phyloP scores from a whole-genome alignment of 2,113 vertebrate species.

The Dromaius novaehollandiae region DNA sequence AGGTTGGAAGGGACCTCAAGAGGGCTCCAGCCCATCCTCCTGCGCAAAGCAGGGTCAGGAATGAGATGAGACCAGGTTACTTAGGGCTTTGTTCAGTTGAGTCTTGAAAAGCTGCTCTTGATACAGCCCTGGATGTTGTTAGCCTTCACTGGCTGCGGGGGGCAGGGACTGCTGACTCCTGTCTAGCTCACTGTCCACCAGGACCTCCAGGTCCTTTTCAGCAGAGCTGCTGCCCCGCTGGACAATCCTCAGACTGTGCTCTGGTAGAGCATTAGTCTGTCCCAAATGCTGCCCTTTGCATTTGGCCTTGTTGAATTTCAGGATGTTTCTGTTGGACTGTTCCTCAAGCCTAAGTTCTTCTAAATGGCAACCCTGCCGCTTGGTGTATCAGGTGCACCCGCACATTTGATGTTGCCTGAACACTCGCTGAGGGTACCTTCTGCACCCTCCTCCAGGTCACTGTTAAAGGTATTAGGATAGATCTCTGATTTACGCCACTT shows the following conservation, averaged over 20 bases:
- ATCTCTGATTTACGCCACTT: background rate
- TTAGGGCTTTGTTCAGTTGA: background rate
- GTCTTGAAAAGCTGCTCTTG: background rate
- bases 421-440: background rate
- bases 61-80: background rate
- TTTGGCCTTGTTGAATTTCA: background rate
- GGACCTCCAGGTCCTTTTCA: background rate
- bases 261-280: too few species aligned
- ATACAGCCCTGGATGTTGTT: background rate
- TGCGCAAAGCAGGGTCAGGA: accelerated
- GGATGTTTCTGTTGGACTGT: background rate
- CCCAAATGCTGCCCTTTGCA: too few species aligned
- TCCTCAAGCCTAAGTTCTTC: background rate
- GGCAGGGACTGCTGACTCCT: background rate
- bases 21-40: background rate
- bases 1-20: background rate
- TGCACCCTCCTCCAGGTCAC: background rate
- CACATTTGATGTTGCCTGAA: background rate
- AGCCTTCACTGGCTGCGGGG: background rate
- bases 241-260: background rate
- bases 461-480: background rate
- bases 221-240: background rate
- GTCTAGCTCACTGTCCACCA: background rate
- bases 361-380: background rate
- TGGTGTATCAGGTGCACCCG: accelerated